These are phyloP conservation scores for Apis dorsata DNA, from an alignment of 1,140 invertebrate species.

Conservation along the genomic window DNA sequence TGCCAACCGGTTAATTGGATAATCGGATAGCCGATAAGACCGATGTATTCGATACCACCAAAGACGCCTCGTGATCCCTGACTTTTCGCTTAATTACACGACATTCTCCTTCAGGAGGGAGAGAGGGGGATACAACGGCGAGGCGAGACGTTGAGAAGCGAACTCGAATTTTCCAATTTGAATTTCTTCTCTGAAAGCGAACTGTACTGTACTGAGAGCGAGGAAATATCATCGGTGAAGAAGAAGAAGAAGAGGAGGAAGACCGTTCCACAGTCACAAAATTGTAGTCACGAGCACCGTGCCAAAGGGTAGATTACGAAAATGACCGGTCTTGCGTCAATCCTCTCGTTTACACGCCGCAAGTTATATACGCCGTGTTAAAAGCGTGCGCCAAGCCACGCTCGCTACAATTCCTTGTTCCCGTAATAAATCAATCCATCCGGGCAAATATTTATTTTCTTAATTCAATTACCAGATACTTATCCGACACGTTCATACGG, in stretches of 20 bases:
- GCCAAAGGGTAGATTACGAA: slow-evolving; percentile 57
- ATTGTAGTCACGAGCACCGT: slow-evolving; percentile 34
- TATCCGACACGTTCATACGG: slow-evolving; percentile 38
- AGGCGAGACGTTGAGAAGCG: not conserved
- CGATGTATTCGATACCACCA: slow-evolving; percentile 13
- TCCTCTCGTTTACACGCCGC: slow-evolving; percentile 48
- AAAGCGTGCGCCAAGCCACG: slow-evolving; percentile 14
- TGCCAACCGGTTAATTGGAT: slow-evolving; percentile 37
- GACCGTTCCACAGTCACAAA: slow-evolving; percentile 19
- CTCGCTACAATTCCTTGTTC: slow-evolving; percentile 55
- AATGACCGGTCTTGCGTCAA: slow-evolving; percentile 61
- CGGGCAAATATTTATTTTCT: slow-evolving; percentile 57
- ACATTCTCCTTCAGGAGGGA: not conserved
- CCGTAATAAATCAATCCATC: slow-evolving; percentile 52
- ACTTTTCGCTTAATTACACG: slow-evolving; percentile 20
- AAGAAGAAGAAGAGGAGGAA: no score
- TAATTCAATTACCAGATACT: slow-evolving; percentile 61
- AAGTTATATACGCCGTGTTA: slow-evolving; percentile 47
- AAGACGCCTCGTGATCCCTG: not conserved
- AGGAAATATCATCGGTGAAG: slow-evolving; percentile 25
- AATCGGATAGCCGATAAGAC: slow-evolving; percentile 36
- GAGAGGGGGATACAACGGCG: not conserved
- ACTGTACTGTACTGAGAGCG: no score
- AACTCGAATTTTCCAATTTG: not conserved
- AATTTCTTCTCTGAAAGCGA: no score